Conservation (phyloP, 53 echinoderm and acorn worm species). For the Luidia sarsii region DNA sequence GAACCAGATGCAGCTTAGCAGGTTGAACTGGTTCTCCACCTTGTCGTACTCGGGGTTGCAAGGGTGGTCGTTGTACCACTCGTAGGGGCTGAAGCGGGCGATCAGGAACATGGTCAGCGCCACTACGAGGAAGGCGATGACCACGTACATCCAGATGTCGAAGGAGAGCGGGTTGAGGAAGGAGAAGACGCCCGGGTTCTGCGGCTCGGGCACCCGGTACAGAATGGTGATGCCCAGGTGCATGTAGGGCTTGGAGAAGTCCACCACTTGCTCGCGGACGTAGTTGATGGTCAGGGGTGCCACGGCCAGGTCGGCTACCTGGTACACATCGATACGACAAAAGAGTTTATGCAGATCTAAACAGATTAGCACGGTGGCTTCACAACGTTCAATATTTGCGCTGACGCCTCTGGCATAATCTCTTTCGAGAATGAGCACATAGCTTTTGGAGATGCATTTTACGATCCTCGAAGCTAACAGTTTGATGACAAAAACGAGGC, state of each 20-base stretch:
- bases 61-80: constrained; percentile 99
- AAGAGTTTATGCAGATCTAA: background rate
- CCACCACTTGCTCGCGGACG: constrained; percentile 88
- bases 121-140: constrained; percentile 92
- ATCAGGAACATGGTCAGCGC: constrained; percentile 89
- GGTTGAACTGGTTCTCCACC: constrained; percentile 97
- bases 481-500: too few species aligned
- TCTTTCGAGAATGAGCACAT: too few species aligned
- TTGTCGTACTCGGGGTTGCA: constrained; percentile 98
- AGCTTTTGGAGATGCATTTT: too few species aligned
- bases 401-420: too few species aligned
- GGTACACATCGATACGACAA: constrained; percentile 5
- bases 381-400: too few species aligned
- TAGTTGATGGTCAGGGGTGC: constrained; percentile 92
- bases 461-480: too few species aligned
- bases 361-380: background rate
- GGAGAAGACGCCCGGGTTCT: constrained; percentile 98
- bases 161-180: constrained; percentile 95
- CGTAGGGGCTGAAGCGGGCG: constrained; percentile 97
- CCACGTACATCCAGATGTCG: constrained; percentile 98
- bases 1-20: constrained; percentile 97
- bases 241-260: constrained; percentile 97
- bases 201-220: constrained; percentile 88
- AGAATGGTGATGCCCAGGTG: constrained; percentile 93
- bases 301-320: constrained; percentile 92